phyloP scores from a whole-genome alignment of 2,888 invertebrate species.

The Chirona hameri region DNA sequence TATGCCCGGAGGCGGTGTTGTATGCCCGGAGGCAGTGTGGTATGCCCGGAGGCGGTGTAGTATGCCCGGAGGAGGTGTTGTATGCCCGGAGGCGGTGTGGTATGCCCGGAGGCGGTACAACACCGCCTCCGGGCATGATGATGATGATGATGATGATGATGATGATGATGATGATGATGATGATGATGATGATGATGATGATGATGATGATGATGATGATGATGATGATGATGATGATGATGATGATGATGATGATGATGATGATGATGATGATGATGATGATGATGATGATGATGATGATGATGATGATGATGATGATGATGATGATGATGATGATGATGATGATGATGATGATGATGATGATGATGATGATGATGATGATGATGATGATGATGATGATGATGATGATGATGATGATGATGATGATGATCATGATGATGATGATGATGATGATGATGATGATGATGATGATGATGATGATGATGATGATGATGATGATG shows the following conservation, averaged over 20 bases:
- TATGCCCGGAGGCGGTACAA: too few species aligned
- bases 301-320: constrained; percentile 22
- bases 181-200: not conserved
- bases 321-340: constrained; percentile 22
- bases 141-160: not conserved
- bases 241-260: constrained; percentile 22
- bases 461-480: constrained; percentile 22
- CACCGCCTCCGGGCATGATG: too few species aligned
- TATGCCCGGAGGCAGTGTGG: too few species aligned
- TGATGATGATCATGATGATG: constrained; percentile 9
- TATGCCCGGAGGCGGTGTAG: too few species aligned
- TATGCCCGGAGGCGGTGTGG: too few species aligned
- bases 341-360: constrained; percentile 22
- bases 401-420: constrained; percentile 22
- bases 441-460: constrained; percentile 22
- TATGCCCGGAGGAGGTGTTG: too few species aligned
- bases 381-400: constrained; percentile 22
- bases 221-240: constrained; percentile 4
- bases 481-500: constrained; percentile 22
- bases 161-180: not conserved
- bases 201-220: not conserved
- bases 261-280: constrained; percentile 22
- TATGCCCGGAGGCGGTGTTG: too few species aligned
- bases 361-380: constrained; percentile 22
- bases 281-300: constrained; percentile 22